Evolutionary conservation across 1,140 invertebrate genomes (phyloP).

Genomic region (Sarcophaga bullata): DNA sequence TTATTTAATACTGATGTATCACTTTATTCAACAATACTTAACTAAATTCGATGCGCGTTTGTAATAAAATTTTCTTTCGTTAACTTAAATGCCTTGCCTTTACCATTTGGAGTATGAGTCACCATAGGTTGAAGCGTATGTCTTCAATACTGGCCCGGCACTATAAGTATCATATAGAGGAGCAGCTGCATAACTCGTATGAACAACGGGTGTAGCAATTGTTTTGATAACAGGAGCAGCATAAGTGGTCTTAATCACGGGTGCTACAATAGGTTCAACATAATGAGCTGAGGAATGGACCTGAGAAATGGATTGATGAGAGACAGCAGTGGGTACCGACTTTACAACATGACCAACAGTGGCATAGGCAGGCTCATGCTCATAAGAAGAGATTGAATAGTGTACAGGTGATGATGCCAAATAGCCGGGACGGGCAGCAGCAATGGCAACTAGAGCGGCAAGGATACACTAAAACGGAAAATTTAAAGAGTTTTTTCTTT

Average conservation of each 20-base stretch:
- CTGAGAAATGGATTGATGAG: conserved; percentile 59
- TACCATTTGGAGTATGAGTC: neutral
- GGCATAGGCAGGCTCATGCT: conserved; percentile 54
- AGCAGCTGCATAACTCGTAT: neutral
- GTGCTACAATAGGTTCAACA: conserved; percentile 36
- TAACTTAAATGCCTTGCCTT: too few relatives aligned
- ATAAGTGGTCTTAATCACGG: conserved; percentile 38
- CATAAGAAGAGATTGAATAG: conserved; percentile 42
- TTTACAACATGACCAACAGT: conserved; percentile 59
- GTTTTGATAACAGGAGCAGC: neutral
- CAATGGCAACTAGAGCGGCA: conserved; percentile 51
- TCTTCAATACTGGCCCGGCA: conserved; percentile 11
- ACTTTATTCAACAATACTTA: too few relatives aligned
- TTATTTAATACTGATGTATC: too few relatives aligned
- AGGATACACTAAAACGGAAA: neutral
- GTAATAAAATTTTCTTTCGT: too few relatives aligned
- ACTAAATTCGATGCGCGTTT: too few relatives aligned
- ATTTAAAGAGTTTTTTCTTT: conserved; percentile 7
- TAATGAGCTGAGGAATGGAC: conserved; percentile 19
- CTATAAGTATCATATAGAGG: neutral
- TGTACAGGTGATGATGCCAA: neutral
- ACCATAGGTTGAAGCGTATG: conserved; percentile 45
- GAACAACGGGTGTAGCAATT: conserved; percentile 22
- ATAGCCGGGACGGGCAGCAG: neutral
- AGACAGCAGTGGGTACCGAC: conserved; percentile 66